Conservation (phyloP, 37 sponge, comb jelly and placozoan species). For the Agelas oroides region DNA sequence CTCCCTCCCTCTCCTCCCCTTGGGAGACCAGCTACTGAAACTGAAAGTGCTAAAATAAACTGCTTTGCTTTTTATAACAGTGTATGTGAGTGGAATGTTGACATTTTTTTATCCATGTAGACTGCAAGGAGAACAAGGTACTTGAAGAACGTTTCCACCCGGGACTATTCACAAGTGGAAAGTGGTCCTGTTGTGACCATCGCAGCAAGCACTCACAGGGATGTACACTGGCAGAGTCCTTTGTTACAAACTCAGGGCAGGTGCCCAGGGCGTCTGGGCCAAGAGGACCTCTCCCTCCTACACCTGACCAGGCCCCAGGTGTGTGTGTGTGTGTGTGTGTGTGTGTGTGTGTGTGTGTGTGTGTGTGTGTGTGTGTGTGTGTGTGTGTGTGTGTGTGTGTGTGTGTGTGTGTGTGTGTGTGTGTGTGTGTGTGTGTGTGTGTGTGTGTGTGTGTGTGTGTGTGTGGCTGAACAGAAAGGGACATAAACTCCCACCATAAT, state of each 20-base stretch:
- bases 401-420: not conserved
- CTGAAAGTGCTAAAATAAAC: too few relatives aligned
- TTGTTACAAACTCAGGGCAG: too few relatives aligned
- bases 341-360: too few relatives aligned
- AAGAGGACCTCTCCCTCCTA: slow-evolving; percentile 48
- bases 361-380: not conserved
- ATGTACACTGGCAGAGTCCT: slow-evolving; percentile 23
- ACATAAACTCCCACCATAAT: too few relatives aligned
- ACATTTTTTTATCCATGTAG: slow-evolving; percentile 25
- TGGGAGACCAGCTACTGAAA: too few relatives aligned
- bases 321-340: slow-evolving; percentile 5
- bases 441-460: too few relatives aligned
- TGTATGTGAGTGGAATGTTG: too few relatives aligned
- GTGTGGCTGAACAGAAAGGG: not conserved
- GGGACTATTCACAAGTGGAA: slow-evolving; percentile 63
- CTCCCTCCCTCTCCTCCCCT: too few relatives aligned
- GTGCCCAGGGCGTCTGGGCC: not conserved
- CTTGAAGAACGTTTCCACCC: slow-evolving; percentile 76
- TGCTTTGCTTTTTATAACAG: too few relatives aligned
- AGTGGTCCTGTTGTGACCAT: slow-evolving; percentile 87
- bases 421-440: not conserved
- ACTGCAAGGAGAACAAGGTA: slow-evolving; percentile 48
- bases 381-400: too few relatives aligned
- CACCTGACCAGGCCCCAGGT: not conserved
- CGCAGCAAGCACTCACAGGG: slow-evolving; percentile 74